These are phyloP conservation scores for Sinocyclocheilus maitianheensis DNA, from an alignment of 2,113 vertebrate species.

Conservation along the genomic window DNA sequence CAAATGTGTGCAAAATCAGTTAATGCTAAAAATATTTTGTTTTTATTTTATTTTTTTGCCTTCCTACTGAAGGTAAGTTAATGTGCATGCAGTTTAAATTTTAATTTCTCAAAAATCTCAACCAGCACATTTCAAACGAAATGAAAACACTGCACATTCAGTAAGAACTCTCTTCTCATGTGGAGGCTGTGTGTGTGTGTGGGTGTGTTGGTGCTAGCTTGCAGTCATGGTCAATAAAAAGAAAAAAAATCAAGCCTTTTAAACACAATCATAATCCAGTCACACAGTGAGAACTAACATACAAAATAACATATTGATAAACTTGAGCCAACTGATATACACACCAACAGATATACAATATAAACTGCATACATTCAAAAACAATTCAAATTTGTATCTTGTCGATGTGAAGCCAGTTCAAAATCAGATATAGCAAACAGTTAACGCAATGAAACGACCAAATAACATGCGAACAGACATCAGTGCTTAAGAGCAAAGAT, in stretches of 20 bases:
- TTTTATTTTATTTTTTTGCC: no score
- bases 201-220: slow-evolving; percentile 35
- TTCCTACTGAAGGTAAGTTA: background rate
- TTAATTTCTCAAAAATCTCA: background rate
- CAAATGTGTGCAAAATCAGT: no score
- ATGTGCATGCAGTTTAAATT: background rate
- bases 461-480: background rate
- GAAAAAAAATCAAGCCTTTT: background rate
- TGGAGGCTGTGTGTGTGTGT: slow-evolving; percentile 29
- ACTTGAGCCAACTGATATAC: background rate
- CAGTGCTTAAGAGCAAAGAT: background rate
- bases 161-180: background rate
- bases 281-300: background rate
- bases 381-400: background rate
- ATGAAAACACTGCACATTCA: background rate
- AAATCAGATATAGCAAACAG: background rate
- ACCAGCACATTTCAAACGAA: background rate
- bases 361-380: background rate
- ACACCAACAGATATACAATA: background rate
- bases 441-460: background rate
- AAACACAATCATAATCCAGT: slow-evolving; percentile 6
- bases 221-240: background rate
- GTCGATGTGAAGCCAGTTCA: background rate
- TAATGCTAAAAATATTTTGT: no score
- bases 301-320: background rate